phyloP scores from a whole-genome alignment of 2,797 vertebrate genomes.

The Orientallactaga sibirica region DNA sequence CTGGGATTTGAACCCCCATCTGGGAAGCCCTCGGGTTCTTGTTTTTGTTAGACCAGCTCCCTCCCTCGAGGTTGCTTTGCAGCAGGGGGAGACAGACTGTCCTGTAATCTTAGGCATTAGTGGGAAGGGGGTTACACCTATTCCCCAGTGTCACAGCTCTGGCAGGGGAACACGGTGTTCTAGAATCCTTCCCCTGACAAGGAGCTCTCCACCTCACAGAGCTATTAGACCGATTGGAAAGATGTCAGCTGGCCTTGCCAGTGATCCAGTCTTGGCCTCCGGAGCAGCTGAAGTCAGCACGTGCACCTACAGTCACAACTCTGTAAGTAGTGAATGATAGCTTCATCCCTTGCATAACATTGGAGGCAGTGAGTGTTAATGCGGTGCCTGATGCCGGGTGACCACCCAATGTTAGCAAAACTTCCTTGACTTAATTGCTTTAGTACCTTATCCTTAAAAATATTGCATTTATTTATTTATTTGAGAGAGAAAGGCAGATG shows the following conservation, averaged over 20 bases:
- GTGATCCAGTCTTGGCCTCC: background rate
- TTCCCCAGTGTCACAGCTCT: background rate
- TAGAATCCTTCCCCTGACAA: background rate
- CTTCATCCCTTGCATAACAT: background rate
- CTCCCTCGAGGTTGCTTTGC: background rate
- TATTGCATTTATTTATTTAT: too few relatives aligned
- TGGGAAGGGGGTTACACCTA: background rate
- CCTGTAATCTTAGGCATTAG: background rate
- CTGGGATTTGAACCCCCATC: background rate
- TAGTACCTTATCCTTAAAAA: background rate
- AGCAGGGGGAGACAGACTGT: background rate
- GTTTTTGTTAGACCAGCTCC: background rate
- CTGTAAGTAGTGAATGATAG: background rate
- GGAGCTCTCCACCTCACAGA: background rate
- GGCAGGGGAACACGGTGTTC: background rate
- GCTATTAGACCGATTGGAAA: background rate
- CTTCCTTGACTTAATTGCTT: background rate
- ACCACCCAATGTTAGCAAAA: background rate
- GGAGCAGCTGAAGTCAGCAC: background rate
- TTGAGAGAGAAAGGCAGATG: too few relatives aligned
- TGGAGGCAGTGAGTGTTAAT: background rate
- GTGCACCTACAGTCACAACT: background rate
- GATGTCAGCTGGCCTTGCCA: background rate
- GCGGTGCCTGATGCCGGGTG: background rate
- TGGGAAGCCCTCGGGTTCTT: background rate